Evolutionary conservation across 2,113 vertebrate species (phyloP).

Genomic region (Castor canadensis): DNA sequence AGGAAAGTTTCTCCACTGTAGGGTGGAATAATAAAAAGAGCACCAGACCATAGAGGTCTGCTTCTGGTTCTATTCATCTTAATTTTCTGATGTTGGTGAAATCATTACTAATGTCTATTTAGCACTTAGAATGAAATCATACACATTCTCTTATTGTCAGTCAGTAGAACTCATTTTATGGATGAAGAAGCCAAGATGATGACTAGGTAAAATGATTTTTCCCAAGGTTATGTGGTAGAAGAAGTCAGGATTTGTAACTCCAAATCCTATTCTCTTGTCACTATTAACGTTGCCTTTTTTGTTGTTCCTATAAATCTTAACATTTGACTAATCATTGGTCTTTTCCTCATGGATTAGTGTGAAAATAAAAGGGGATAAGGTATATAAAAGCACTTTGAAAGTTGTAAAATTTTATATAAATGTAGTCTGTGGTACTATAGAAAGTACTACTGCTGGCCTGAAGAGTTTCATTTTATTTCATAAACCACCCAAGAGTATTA

Average conservation of each 20-base stretch:
- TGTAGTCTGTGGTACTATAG: background rate
- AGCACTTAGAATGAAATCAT: background rate
- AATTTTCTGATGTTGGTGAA: background rate
- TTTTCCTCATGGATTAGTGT: background rate
- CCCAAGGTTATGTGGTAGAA: background rate
- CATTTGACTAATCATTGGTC: background rate
- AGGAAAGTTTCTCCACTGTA: background rate
- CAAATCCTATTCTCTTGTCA: background rate
- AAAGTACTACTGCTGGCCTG: background rate
- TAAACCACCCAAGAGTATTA: conserved; percentile 67
- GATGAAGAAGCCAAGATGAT: background rate
- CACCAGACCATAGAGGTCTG: background rate
- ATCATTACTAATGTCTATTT: background rate
- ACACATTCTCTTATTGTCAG: background rate
- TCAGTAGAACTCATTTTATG: background rate
- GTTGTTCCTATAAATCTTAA: background rate
- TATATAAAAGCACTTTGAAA: conserved; percentile 19
- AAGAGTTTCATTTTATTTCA: conserved; percentile 75
- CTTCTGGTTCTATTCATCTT: background rate
- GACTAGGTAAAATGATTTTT: conserved; percentile 45
- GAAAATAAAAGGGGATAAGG: background rate
- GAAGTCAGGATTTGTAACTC: background rate
- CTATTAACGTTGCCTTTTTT: background rate
- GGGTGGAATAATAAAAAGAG: background rate
- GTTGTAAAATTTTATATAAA: conserved; percentile 11